Evolutionary conservation across 2,113 vertebrate genomes (phyloP), one percentile per base, ranked within the genome.

Genomic region (Rissa tridactyla): DNA sequence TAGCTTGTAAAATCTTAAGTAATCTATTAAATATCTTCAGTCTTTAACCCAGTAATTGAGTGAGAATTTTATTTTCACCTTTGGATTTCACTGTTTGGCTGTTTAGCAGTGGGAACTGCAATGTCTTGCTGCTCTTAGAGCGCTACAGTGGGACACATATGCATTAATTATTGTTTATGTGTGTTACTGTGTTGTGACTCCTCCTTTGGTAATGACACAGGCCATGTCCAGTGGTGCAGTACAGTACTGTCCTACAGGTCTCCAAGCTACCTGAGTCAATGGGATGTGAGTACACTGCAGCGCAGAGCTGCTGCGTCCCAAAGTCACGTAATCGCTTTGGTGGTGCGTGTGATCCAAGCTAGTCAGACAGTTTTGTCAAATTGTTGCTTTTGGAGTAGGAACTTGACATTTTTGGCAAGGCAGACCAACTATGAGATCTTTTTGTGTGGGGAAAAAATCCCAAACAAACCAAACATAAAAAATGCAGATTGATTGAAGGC

Each of bases 201-300:
- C 23, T 58, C 18, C 20, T 13, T 11, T 2, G 14, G 71, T n/a
- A 2, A 3, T 38, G 49, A 42, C 1, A 1, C 16, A 10, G 49
- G 66, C 15, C 38, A 5, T 0, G 16, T 36, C 55, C 46, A 8
- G 47, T 8, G 57, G 26, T 32, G 22, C 27, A 2, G 46, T 14
- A 1, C 51, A 7, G 29, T 6, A 1, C 32, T 51, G 60, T 32
- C 55, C 46, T 29, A 0, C 29, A 5, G 17, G 2, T 44, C 23
- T 69, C 22, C 49, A 17, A 12, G n/a, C 52, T 80, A 49, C 58
- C 21, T 11, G 27, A 19, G 49, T 4, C 2, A 15, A 7, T 8
- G 68, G 40, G 42, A 1, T 57, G 79, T 9, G 10, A 7, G 23
- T 11, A 52, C 51, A 5, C 26, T 62, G 65, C 61, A 44, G 51